Evolutionary conservation across 2,113 vertebrate genomes (phyloP).

Genomic region (Poeciliopsis retropinna): DNA sequence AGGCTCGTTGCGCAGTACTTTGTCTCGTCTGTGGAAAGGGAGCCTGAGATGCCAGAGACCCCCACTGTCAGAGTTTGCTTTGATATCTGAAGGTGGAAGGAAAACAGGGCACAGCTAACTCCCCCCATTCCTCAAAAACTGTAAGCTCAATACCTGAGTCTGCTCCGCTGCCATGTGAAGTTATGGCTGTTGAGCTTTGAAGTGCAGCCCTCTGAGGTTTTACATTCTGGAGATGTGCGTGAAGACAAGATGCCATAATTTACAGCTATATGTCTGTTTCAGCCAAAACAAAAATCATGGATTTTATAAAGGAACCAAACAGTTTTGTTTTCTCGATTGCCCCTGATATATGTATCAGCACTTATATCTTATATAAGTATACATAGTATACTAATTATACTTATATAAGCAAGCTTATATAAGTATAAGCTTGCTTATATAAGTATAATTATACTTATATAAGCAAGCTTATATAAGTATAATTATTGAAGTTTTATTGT

Average conservation of each 20-base stretch:
- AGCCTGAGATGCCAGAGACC: slow-evolving; percentile 71
- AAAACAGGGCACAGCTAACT: slow-evolving; percentile 57
- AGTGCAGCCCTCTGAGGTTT: slow-evolving; percentile 46
- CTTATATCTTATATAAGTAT: too few relatives aligned
- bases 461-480: too few relatives aligned
- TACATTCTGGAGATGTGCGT: slow-evolving; percentile 30
- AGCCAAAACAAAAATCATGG: slow-evolving; percentile 13
- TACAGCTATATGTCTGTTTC: slow-evolving; percentile 35
- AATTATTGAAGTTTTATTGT: too few relatives aligned
- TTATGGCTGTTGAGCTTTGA: slow-evolving; percentile 63
- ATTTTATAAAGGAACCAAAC: too few relatives aligned
- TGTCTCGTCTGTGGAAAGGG: slow-evolving; percentile 70
- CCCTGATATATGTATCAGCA: too few relatives aligned
- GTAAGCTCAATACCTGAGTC: slow-evolving; percentile 40
- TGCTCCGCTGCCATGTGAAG: slow-evolving; percentile 45
- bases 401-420: too few relatives aligned
- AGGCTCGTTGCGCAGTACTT: slow-evolving; percentile 64
- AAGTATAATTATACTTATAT: too few relatives aligned
- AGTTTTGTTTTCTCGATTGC: too few relatives aligned
- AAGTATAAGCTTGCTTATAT: too few relatives aligned
- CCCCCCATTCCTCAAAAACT: slow-evolving; percentile 20
- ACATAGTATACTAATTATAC: too few relatives aligned
- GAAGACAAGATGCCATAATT: slow-evolving; percentile 42
- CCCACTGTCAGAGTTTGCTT: slow-evolving; percentile 69
- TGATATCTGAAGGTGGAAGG: slow-evolving; percentile 73